phyloP scores from a whole-genome alignment of 2,888 invertebrate genomes.

The Elegia similella region DNA sequence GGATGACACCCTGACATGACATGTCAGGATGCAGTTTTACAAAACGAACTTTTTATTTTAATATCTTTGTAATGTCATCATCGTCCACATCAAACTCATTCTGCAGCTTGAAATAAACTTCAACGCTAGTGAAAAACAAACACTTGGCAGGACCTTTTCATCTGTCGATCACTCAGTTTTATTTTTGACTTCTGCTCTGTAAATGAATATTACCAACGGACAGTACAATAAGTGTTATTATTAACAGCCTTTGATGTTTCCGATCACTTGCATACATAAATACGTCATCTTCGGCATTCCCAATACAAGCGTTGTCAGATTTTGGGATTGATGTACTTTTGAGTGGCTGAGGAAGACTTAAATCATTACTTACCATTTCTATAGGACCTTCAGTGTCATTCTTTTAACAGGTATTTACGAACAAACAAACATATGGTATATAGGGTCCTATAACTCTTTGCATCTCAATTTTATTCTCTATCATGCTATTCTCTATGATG shows the following conservation, averaged over 20 bases:
- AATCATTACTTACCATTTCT: background rate
- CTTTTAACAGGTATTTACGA: no score
- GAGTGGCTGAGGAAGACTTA: slow-evolving; percentile 5
- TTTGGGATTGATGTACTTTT: slow-evolving; percentile 11
- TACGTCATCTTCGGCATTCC: background rate
- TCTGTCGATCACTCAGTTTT: slow-evolving; percentile 6
- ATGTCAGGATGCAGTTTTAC: no score
- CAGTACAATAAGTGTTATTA: slow-evolving; percentile 15
- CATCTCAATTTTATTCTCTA: no score
- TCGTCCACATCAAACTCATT: background rate
- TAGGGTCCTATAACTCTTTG: no score
- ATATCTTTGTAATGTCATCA: background rate
- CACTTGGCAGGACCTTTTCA: slow-evolving; percentile 5
- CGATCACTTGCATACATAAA: slow-evolving; percentile 10
- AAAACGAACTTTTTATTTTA: background rate
- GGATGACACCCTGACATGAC: no score
- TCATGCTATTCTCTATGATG: no score
- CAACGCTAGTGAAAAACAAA: slow-evolving; percentile 5
- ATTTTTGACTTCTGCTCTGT: slow-evolving; percentile 6
- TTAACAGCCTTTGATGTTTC: slow-evolving; percentile 12
- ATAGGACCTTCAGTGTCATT: background rate
- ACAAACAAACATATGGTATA: no score
- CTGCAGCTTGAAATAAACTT: background rate
- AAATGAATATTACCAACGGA: slow-evolving; percentile 8
- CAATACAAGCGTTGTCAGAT: slow-evolving; percentile 6